phyloP scores from a whole-genome alignment of 2,797 vertebrate genomes.

The Sparus aurata region DNA sequence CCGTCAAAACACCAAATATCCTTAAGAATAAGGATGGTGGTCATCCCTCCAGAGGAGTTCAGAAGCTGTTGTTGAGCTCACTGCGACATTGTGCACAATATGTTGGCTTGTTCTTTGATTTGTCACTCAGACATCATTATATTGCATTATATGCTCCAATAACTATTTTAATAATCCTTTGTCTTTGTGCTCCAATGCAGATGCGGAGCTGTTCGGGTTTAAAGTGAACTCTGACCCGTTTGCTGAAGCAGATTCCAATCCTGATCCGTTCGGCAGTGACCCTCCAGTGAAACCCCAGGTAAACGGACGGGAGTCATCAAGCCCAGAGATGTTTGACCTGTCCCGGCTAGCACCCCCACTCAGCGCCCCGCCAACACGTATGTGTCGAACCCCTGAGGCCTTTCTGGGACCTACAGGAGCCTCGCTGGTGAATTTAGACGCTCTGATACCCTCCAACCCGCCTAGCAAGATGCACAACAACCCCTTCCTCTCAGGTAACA shows the following conservation, averaged over 20 bases:
- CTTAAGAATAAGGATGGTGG: neutral
- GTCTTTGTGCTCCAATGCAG: constrained; percentile 51
- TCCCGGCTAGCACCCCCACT: constrained; percentile 85
- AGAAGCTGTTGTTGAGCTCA: neutral
- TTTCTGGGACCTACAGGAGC: constrained; percentile 94
- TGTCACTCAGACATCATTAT: neutral
- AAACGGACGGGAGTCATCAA: constrained; percentile 86
- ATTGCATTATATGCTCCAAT: neutral
- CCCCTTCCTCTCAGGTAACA: constrained; percentile 93
- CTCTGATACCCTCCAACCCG: constrained; percentile 86
- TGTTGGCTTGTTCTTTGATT: neutral
- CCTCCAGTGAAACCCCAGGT: constrained; percentile 79
- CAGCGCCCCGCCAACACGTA: constrained; percentile 72
- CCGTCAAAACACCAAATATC: neutral
- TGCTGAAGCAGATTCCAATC: constrained; percentile 69
- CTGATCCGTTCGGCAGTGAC: constrained; percentile 84
- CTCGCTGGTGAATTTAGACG: constrained; percentile 94
- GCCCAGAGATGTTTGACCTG: constrained; percentile 88
- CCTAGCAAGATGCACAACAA: constrained; percentile 88
- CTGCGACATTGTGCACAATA: neutral
- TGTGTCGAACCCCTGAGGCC: constrained; percentile 91
- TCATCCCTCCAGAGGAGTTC: neutral
- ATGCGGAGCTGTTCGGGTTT: constrained; percentile 67
- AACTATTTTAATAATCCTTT: neutral
- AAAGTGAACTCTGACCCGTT: constrained; percentile 64